Evolutionary conservation across 53 echinoderm and acorn worm genomes (phyloP), one percentile per base, ranked within the genome.

Genomic region (Hippasteria phrygiana): DNA sequence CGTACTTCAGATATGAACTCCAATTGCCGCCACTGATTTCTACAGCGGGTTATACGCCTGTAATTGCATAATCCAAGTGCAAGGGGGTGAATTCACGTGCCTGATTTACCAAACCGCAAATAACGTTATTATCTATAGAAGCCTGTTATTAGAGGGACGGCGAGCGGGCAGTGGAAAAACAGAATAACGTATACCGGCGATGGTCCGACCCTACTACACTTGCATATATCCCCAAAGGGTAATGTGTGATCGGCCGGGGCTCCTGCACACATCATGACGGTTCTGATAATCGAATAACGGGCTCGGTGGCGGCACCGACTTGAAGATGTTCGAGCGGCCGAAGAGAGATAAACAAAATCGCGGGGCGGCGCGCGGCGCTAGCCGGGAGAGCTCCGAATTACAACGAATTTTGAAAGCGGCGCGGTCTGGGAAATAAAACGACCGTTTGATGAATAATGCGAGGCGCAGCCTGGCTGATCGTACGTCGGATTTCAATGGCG

Each of bases 181-280:
- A 38, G 79, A 55, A 62, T 38, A 62, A 12, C 59, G 56, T 38
- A 17, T 36, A n/a, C n/a, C n/a, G n/a, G n/a, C n/a, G n/a, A n/a
- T n/a, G n/a, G n/a, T n/a, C n/a, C n/a, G n/a, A n/a, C n/a, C n/a
- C n/a, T n/a, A n/a, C n/a, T n/a, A n/a, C n/a, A n/a, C n/a, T n/a
- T n/a, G n/a, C n/a, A n/a, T n/a, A n/a, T n/a, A 20, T 10, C 79
- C 79, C 79, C 79, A 79, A 79, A 79, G 79, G 79, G 79, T 78
- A 82, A 82, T 82, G 82, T 82, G 82, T 82, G 82, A 82, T 66
- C 82, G 82, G 66, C 82, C 82, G 82, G 78, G 73, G 66, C 66
- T 82, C 82, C 66, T 82, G 66, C 43, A 66, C 66, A 82, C 64
- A 82, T 82, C 82, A 82, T 64, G 82, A 66, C 82, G 82, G 82